These are phyloP conservation scores for Ceratoteleas bidentatus DNA, from an alignment of 1,140 invertebrate species.

Conservation along the genomic window DNA sequence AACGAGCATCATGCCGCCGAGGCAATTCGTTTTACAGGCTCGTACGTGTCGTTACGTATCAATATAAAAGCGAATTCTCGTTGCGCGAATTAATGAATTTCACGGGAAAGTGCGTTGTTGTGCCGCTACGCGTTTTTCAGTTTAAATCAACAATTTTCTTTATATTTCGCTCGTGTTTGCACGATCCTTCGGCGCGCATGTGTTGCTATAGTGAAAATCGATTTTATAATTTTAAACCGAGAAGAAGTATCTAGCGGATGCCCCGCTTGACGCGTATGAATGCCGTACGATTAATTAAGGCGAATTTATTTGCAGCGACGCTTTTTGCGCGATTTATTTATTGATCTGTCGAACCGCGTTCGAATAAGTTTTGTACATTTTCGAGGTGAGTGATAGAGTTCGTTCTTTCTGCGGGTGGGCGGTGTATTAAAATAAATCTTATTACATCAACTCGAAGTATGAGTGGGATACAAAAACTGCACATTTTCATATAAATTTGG, in stretches of 20 bases:
- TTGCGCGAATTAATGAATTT: slow-evolving; percentile 46
- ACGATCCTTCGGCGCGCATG: slow-evolving; percentile 8
- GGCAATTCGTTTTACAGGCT: slow-evolving; percentile 20
- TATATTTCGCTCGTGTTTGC: slow-evolving; percentile 31
- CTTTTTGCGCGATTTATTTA: too few species aligned
- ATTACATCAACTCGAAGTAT: too few species aligned
- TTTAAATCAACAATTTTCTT: slow-evolving; percentile 54
- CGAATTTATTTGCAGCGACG: slow-evolving; percentile 2
- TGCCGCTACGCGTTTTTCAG: slow-evolving; percentile 19
- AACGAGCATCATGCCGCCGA: slow-evolving; percentile 7
- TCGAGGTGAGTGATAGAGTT: too few species aligned
- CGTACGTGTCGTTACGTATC: slow-evolving; percentile 16
- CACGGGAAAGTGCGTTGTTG: slow-evolving; percentile 32
- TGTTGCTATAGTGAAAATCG: slow-evolving; percentile 21
- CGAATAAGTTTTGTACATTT: too few species aligned
- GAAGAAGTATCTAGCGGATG: slow-evolving; percentile 17
- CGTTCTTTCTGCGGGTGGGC: too few species aligned
- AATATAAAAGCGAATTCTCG: slow-evolving; percentile 46
- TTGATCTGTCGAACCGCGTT: too few species aligned
- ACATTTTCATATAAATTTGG: too few species aligned
- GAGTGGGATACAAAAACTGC: too few species aligned
- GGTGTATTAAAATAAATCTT: too few species aligned
- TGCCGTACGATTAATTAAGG: too few species aligned
- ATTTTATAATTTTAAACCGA: slow-evolving; percentile 51
- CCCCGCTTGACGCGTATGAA: too few species aligned